phyloP scores from a whole-genome alignment of 2,113 vertebrate species.

The Romanogobio albipinnatus region DNA sequence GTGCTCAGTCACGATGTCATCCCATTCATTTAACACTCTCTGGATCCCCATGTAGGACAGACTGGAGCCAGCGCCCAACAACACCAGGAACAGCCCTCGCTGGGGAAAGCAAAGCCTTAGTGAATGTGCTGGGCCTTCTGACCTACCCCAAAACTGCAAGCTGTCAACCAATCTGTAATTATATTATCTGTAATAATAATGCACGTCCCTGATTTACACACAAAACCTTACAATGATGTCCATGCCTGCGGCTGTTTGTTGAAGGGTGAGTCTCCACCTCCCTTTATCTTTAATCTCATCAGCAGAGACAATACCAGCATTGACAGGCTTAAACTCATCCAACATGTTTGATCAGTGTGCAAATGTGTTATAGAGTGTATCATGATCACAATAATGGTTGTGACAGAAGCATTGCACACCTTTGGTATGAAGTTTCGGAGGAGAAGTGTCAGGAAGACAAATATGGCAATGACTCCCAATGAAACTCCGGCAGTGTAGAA shows the following conservation, averaged over 20 bases:
- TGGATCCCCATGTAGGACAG: constrained; percentile 56
- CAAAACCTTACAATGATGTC: background rate
- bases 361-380: background rate
- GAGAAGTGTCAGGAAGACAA: constrained; percentile 53
- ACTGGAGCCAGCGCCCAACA: constrained; percentile 47
- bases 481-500: constrained; percentile 55
- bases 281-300: background rate
- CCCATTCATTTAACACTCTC: constrained; percentile 52
- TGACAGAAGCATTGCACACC: constrained; percentile 40
- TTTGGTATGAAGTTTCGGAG: constrained; percentile 54
- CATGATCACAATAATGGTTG: background rate
- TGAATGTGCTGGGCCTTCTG: background rate
- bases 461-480: constrained; percentile 51
- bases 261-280: background rate
- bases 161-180: background rate
- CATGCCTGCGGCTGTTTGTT: background rate
- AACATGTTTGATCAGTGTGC: background rate
- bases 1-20: constrained; percentile 52
- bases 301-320: background rate
- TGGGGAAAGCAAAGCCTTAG: constrained; percentile 25
- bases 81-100: constrained; percentile 55
- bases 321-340: constrained; percentile 14
- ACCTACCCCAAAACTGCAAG: background rate
- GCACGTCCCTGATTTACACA: background rate
- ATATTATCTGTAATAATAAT: background rate